These are phyloP conservation scores for Elymnias hypermnestra DNA, from an alignment of 1,140 invertebrate genomes.

Conservation along the genomic window DNA sequence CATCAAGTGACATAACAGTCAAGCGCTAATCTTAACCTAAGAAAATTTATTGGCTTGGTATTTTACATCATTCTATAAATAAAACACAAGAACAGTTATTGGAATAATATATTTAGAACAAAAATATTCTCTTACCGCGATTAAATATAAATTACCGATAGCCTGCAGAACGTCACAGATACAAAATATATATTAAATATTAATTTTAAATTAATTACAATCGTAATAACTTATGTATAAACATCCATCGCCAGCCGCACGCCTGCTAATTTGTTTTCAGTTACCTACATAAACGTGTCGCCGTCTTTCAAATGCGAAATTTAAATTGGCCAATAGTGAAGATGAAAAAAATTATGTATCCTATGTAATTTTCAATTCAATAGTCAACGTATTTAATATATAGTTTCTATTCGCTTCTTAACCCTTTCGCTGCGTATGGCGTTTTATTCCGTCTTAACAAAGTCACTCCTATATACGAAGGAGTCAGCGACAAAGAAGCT, in stretches of 20 bases:
- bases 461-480: too few species aligned
- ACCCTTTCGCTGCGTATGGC: too few species aligned
- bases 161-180: constrained; percentile 54
- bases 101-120: constrained; percentile 63
- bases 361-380: too few species aligned
- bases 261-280: constrained; percentile 16
- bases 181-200: constrained; percentile 61
- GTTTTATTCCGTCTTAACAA: too few species aligned
- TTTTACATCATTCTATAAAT: constrained; percentile 17
- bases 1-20: too few species aligned
- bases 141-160: constrained; percentile 54
- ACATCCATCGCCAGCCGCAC: not conserved
- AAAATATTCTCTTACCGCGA: constrained; percentile 37
- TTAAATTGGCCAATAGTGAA: not conserved
- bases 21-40: too few species aligned
- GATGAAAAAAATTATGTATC: too few species aligned
- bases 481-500: too few species aligned
- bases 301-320: not conserved
- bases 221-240: constrained; percentile 37
- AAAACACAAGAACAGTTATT: constrained; percentile 38
- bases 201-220: too few species aligned
- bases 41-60: too few species aligned
- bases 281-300: constrained; percentile 23
- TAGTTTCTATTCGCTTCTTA: too few species aligned
- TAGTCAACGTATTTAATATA: too few species aligned